These are phyloP conservation scores for Amblyopsis hoosieri DNA, from an alignment of 2,797 vertebrate species.

Conservation along the genomic window DNA sequence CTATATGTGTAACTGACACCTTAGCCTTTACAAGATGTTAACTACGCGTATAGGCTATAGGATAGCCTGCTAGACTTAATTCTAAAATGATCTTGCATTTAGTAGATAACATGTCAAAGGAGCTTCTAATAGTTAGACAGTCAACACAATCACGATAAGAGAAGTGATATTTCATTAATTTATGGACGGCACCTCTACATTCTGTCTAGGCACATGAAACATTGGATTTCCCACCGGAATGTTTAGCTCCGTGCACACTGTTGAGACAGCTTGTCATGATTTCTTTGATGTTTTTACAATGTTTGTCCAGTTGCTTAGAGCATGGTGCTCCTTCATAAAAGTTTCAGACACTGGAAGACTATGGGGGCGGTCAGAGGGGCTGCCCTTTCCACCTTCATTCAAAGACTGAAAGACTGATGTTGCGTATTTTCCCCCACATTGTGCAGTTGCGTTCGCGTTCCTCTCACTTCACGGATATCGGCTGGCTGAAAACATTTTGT, in stretches of 20 bases:
- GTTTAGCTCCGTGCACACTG: constrained; percentile 47
- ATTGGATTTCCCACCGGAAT: constrained; percentile 65
- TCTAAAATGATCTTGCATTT: no score
- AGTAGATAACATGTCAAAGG: no score
- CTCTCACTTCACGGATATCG: constrained; percentile 16
- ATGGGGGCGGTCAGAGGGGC: constrained; percentile 69
- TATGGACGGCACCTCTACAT: constrained; percentile 49
- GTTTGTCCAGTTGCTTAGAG: constrained; percentile 85
- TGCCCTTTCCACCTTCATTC: constrained; percentile 74
- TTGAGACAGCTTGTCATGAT: constrained; percentile 51
- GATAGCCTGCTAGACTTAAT: no score
- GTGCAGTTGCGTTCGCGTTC: constrained; percentile 46
- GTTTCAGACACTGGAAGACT: constrained; percentile 63
- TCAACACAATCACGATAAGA: rapidly evolving
- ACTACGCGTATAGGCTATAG: not conserved
- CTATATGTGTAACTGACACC: constrained; percentile 33
- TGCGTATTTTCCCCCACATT: constrained; percentile 58
- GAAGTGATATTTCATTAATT: constrained; percentile 1
- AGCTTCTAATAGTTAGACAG: not conserved
- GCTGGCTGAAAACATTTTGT: constrained; percentile 17
- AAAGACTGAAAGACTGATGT: constrained; percentile 62
- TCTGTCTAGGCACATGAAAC: constrained; percentile 54
- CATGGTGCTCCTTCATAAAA: constrained; percentile 71
- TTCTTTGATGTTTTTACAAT: constrained; percentile 84
- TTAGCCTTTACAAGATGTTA: not conserved